These are phyloP conservation scores for Hesperophylax magnus DNA, from an alignment of 1,140 invertebrate genomes.

Conservation along the genomic window DNA sequence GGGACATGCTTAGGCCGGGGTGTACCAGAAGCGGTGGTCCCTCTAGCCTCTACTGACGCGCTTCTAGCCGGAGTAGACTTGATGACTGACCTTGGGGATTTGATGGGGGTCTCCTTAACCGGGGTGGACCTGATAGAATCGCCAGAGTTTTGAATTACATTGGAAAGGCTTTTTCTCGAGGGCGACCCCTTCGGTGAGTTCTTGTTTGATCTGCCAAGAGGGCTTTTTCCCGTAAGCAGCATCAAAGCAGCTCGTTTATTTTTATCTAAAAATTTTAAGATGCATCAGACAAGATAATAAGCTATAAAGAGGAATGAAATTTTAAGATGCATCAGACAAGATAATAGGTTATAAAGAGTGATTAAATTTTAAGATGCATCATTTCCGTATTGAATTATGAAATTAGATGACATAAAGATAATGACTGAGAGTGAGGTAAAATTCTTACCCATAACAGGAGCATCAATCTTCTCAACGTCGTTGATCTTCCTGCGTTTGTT, in stretches of 20 bases:
- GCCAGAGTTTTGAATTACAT: background rate
- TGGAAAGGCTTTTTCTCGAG: conserved; percentile 2
- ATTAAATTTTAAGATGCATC: too few species aligned
- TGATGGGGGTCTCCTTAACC: conserved; percentile 12
- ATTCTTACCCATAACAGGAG: conserved; percentile 46
- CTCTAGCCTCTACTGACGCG: background rate
- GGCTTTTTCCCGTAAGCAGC: conserved; percentile 49
- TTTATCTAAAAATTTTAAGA: conserved; percentile 50
- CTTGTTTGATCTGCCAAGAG: conserved; percentile 26
- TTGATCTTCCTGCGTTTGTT: conserved; percentile 45
- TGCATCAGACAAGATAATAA: background rate
- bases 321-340: too few species aligned
- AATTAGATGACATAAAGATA: too few species aligned
- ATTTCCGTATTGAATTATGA: too few species aligned
- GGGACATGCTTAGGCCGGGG: background rate
- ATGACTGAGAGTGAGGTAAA: too few species aligned
- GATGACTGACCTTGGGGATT: conserved; percentile 22
- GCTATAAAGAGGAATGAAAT: background rate
- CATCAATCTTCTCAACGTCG: conserved; percentile 52
- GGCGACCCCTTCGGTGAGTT: conserved; percentile 25
- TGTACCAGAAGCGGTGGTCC: background rate
- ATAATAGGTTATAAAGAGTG: background rate
- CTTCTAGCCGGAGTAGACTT: conserved; percentile 25
- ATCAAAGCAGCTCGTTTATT: conserved; percentile 53
- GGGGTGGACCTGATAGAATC: conserved; percentile 27